Base-by-base conservation (phyloP, 2,888 invertebrate species). In the Empis stercorea region DNA sequence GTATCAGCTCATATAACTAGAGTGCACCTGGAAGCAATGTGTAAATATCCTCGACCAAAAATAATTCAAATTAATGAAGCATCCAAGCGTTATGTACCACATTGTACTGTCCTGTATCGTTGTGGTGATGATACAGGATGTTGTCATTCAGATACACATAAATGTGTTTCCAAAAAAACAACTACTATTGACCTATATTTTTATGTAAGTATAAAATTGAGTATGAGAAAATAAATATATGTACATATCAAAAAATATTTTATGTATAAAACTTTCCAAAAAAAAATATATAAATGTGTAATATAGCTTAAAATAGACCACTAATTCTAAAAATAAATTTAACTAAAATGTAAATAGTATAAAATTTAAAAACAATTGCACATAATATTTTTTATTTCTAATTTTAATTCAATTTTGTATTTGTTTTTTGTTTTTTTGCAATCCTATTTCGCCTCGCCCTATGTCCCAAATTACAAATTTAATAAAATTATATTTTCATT, bases 61-160 rank as follows among this genome's bases (percentile, higher is more conserved):
- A 59, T 66, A 15, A 56, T 64, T 38, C 58, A 58, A 49, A 57
- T 65, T 34, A 57, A 55, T 44, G 61, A 64, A 23, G 61, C 68
- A 5, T 81, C 82, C 39, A 84, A 81, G 52, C 74, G 76, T 10
- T 92, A 87, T 71, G 73, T 81, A 57, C 93, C 94, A 1, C 80
- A 83, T 42, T 91, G 88, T 63, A 89, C 89, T 3, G 78, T 87
- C 45, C 71, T 94, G 47, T 86, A 93, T 67, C 79, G 87, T 49
- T 94, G 94, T 66, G 81, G 84, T 6, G 84, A 86, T 53, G 84
- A 85, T 66, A 80, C 87, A 14, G 92, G 91, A 44, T 94, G 94
- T 70, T 94, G 92, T 65, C 71, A 72, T 53, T 74, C 76, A 52
- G 79, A 81, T 51, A 69, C 74, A 1, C 75, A 79, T 51, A 80